Percentiles rank a stretch among this genome's conserved stretches.
Evolutionary conservation across 2,113 vertebrate species (phyloP).

Genomic region (Pelvicachromis taeniatus): DNA sequence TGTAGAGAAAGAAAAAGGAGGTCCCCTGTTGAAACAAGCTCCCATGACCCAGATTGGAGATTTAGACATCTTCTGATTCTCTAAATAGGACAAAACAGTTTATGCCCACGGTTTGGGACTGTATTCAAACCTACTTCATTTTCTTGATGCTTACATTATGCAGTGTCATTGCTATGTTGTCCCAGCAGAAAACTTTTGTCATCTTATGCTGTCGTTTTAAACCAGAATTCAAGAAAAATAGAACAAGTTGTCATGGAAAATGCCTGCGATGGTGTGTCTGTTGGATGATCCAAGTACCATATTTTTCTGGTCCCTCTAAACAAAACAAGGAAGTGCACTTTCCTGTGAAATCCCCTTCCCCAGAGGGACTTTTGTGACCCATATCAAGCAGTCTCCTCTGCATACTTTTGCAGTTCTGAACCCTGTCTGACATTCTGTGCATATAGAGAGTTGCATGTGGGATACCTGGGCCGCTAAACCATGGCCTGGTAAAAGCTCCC

Average conservation of each 20-base stretch:
- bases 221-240: background rate
- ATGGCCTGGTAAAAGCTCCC: background rate
- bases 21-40: background rate
- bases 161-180: background rate
- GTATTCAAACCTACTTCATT: background rate
- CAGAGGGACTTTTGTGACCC: constrained; percentile 4
- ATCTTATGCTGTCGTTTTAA: background rate
- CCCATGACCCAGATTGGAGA: constrained; percentile 30
- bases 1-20: background rate
- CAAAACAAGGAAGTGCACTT: constrained; percentile 4
- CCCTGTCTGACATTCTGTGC: background rate
- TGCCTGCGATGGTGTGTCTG: background rate
- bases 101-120: background rate
- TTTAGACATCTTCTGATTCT: background rate
- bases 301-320: background rate
- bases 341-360: constrained; percentile 6
- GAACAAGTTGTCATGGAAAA: background rate
- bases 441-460: background rate
- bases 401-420: background rate
- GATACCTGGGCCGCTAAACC: background rate
- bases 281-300: background rate
- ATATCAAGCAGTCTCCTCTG: background rate
- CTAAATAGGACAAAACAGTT: constrained; percentile 18
- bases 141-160: background rate
- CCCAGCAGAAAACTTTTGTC: background rate